These are phyloP conservation scores for Eucidaris tribuloides DNA, from an alignment of 35 echinoderm and acorn worm genomes.

Conservation along the genomic window DNA sequence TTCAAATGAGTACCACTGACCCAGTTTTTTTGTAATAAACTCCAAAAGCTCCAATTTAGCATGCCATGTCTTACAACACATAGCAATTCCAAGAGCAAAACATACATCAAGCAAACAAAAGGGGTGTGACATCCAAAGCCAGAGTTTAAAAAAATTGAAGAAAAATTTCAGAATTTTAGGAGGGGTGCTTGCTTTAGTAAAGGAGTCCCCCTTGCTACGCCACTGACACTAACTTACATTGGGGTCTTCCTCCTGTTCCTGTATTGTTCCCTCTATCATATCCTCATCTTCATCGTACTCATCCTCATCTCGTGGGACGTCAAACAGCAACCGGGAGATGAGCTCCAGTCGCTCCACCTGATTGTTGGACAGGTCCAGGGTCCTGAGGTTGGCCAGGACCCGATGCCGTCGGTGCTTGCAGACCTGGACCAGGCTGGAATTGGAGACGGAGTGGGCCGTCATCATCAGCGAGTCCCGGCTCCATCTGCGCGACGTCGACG, in stretches of 20 bases:
- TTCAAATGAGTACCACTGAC: too few species aligned
- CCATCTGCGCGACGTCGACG: not conserved
- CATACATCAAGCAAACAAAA: too few species aligned
- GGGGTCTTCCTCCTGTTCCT: constrained; percentile 17
- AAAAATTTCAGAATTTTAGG: too few species aligned
- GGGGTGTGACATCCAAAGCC: too few species aligned
- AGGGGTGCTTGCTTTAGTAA: too few species aligned
- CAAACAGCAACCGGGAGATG: constrained; percentile 34
- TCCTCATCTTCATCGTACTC: constrained; percentile 20
- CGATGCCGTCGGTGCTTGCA: constrained; percentile 86
- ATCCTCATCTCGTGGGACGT: not conserved
- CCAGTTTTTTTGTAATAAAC: too few species aligned
- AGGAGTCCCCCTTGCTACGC: too few species aligned
- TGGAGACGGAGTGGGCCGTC: not conserved
- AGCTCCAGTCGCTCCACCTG: constrained; percentile 47
- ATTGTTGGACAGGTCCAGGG: constrained; percentile 81
- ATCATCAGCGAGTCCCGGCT: constrained; percentile 10
- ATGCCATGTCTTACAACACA: too few species aligned
- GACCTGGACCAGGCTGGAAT: constrained; percentile 5
- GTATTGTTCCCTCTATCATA: constrained; percentile 1
- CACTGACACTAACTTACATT: too few species aligned
- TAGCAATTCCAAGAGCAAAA: too few species aligned
- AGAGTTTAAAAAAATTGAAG: too few species aligned
- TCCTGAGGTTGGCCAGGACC: constrained; percentile 73
- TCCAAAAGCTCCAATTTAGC: too few species aligned